Percentiles rank a stretch among this genome's conserved stretches.
phyloP scores from a whole-genome alignment of 2,888 invertebrate genomes.

The Pseudococcus longispinus region DNA sequence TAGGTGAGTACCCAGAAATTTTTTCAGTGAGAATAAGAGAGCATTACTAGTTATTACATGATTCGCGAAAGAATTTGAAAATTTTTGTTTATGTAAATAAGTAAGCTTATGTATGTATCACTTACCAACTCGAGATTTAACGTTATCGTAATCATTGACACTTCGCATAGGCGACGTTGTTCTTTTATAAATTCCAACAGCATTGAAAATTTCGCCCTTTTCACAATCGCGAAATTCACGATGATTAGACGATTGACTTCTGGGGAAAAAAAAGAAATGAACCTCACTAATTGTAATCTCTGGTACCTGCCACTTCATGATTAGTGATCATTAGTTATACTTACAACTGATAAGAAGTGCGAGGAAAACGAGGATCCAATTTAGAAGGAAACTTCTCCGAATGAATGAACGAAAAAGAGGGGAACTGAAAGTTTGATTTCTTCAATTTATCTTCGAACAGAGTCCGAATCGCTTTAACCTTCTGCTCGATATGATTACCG shows the following conservation, averaged over 20 bases:
- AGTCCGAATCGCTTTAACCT: not conserved
- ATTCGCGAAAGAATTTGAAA: too few relatives aligned
- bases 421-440: not conserved
- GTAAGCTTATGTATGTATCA: not conserved
- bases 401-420: constrained; percentile 55
- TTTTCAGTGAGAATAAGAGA: too few relatives aligned
- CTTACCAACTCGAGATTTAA: not conserved
- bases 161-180: constrained; percentile 72
- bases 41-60: too few relatives aligned
- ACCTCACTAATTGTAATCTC: too few relatives aligned
- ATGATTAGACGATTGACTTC: constrained; percentile 68
- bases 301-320: too few relatives aligned
- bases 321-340: constrained; percentile 57
- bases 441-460: constrained; percentile 29
- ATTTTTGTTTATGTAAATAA: too few relatives aligned
- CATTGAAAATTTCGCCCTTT: constrained; percentile 71
- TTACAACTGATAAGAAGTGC: constrained; percentile 61
- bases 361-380: constrained; percentile 60
- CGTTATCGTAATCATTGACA: not conserved
- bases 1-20: too few relatives aligned
- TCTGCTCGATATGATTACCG: constrained; percentile 42
- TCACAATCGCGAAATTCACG: constrained; percentile 76
- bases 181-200: constrained; percentile 73
- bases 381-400: constrained; percentile 59
- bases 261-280: not conserved